Base-by-base conservation (phyloP, 2,888 invertebrate species). In the Melitaea athalia region DNA sequence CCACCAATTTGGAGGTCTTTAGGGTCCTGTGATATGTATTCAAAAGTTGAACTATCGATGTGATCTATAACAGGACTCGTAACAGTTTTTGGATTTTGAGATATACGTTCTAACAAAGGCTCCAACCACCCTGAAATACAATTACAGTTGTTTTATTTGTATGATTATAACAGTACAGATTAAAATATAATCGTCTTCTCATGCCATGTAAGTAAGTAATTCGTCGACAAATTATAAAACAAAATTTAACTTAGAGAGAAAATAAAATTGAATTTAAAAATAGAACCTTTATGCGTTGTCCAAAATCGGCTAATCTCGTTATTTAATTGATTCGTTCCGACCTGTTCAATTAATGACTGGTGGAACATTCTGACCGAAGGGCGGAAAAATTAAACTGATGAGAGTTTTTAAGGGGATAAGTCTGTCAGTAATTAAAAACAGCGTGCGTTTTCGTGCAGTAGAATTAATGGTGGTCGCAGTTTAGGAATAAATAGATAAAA, bases 61-160 rank as follows among this genome's bases (percentile, higher is more conserved):
- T 97, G 95, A 85, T 99, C 98, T 75, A 99, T 97, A 59, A 98
- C 96, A 4, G 98, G 98, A 84, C 98, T 98, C 4, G 97, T 98
- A 52, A 98, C 97, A 14, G 95, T 96, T 45, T 95, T 95, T 12
- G 94, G 90, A 82, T 97, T 94, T 59, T 94, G 89, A 0, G 95
- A 95, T 74, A 98, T 97, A 45, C 97, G 93, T 81, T 97, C 96
- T 72, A 98, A 89, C 64, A 99, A 90, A 0, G 98, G 98, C 81
- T 98, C 98, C 73, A 98, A 85, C 98, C 98, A 99, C 31, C 98
- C 96, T 96, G 82, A 42, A 81, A 81, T 45, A 17, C 43, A 60
- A 7, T 47, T 47, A 11, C 0, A 47, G 3, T 17, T 49, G n/a
- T 15, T 49, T 49, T 49, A 6, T 6, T 49, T 7, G 4, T 3